Base-by-base conservation (phyloP, 1,140 invertebrate species). In the Lethocerus indicus region DNA sequence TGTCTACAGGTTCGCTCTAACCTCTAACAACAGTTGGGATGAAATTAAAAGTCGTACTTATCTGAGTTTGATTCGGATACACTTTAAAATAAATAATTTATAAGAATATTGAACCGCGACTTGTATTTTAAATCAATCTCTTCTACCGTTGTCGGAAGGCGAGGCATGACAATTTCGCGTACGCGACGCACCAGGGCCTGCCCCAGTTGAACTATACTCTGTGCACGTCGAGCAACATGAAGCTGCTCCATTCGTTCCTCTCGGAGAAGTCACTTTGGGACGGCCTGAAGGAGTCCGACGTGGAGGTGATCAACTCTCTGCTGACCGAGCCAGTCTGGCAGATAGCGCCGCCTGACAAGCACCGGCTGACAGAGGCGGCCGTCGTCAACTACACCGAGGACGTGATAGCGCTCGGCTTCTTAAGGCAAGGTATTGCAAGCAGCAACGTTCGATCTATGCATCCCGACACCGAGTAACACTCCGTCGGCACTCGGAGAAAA, bases 271-370 rank as follows among this genome's bases (percentile, higher is more conserved):
- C 76, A 5, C 64, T 87, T 2, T 87, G 82, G 83, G 83, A 87
- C 56, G 83, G 83, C 0, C 57, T 87, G 0, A 85, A 81, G 56
- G 74, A 81, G 24, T 75, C 55, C 7, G 84, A 88, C 49, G 70
- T 79, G 14, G 70, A 76, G 21, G 73, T 78, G 0, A 72, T 88
- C 40, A 76, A 87, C 52, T 77, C 83, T 13, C 57, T 88, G 16
- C 67, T 87, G 6, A 79, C 78, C 2, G 83, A 88, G 60, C 86
- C 86, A 0, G 75, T 89, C 1, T 90, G 84, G 84, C 79, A 85
- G 61, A 81, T 88, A 27, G 77, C 81, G 0, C 76, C 79, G 0
- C 60, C 64, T 37, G 72, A 71, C 5, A 75, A 75, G 47, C 63
- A 72, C 13, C 71, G 73, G 55, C 61, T 80, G 2, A 76, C 72